phyloP scores from a whole-genome alignment of 2,113 vertebrate species.

The Lathamus discolor region DNA sequence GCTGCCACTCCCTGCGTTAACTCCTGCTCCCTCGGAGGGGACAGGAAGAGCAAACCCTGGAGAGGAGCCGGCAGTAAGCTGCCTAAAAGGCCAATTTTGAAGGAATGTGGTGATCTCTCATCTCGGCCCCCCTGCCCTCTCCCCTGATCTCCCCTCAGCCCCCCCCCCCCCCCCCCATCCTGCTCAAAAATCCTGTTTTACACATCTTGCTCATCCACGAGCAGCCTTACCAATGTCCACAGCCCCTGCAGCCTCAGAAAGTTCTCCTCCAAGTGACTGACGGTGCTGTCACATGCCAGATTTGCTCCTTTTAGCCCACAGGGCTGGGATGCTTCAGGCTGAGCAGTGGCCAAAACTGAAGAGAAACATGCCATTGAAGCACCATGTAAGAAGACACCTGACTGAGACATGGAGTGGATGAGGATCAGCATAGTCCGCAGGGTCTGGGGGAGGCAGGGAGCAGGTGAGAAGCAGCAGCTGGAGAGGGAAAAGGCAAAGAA shows the following conservation, averaged over 20 bases:
- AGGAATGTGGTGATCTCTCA: fast-evolving
- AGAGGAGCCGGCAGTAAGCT: background rate
- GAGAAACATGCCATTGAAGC: background rate
- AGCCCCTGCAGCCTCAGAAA: background rate
- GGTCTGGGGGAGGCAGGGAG: background rate
- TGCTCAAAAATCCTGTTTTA: background rate
- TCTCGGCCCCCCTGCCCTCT: fast-evolving
- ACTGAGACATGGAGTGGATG: background rate
- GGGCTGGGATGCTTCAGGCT: background rate
- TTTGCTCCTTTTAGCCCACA: background rate
- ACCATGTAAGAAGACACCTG: background rate
- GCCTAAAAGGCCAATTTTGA: background rate
- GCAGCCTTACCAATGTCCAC: fast-evolving
- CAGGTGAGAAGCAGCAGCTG: background rate
- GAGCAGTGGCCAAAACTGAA: background rate
- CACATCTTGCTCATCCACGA: background rate
- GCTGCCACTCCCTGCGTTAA: background rate
- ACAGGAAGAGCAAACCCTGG: background rate
- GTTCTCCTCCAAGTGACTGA: background rate
- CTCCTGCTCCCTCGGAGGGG: background rate
- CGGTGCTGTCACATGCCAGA: fast-evolving
- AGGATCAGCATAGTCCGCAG: background rate
- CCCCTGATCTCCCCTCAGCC: background rate
- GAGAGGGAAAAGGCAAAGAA: background rate
- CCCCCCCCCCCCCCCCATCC: too few species aligned